Evolutionary conservation across 2,113 vertebrate genomes (phyloP), one percentile per base, ranked within the genome.

Genomic region (Clarias macrocephalus): DNA sequence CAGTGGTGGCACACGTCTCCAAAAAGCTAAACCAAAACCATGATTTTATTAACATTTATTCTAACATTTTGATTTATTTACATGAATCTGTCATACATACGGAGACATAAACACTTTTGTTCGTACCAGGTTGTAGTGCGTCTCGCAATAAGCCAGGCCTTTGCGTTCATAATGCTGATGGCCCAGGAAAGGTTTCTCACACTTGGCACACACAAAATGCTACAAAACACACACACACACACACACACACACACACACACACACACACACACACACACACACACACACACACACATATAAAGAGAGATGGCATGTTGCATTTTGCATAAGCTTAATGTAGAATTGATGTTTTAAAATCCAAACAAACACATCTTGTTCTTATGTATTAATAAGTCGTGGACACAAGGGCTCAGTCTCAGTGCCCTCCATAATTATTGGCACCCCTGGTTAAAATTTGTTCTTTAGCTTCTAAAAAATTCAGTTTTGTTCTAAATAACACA

Each of bases 131-230:
- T 99, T 99, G 93, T 99, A 99, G 95, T 99, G 98, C 0, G 97
- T 99, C 94, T 99, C 98, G 89, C 98, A 99, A 92, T 99, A 99
- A 0, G 98, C 98, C 95, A 99, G 93, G 57, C 98, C 98, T 87
- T 98, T 99, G 91, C 98, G 96, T 86, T 99, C 98, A 0, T 98
- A 99, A 92, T 99, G 98, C 88, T 97, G 98, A 92, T 99, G 98
- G 88, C 98, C 98, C 85, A 99, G 96, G 94, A 99, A 99, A n/a
- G 98, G 97, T 90, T 99, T 99, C 93, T 99, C 98, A 96, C 98
- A 99, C 94, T 99, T 99, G 84, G 97, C 97, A 94, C 98, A 99
- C 91, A 99, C 98, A 96, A 99, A 99, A 97, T 99, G 98, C 98
- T 99, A 93, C 75, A 93, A 95, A 28, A 95, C 90, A 95, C 93